A percentile compares a stretch with the other conserved stretches of the same genome.
phyloP scores from a whole-genome alignment of 2,888 invertebrate species.

The Exocentrus adspersus region DNA sequence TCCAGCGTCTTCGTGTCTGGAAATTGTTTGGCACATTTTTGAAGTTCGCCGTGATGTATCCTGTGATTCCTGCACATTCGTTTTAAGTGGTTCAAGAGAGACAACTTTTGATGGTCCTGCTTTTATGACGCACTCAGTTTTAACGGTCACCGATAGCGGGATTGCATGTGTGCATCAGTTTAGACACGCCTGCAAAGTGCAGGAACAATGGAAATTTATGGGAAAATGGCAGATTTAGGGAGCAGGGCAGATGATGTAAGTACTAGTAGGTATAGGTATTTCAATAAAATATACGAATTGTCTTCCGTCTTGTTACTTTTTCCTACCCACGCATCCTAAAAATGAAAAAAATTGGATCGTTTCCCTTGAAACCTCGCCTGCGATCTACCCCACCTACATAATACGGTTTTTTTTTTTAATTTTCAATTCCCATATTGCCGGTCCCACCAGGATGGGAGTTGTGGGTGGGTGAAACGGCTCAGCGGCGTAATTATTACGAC shows the following conservation, averaged over 20 bases:
- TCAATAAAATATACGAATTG: too few relatives aligned
- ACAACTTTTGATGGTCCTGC: conserved; percentile 59
- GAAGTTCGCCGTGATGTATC: conserved; percentile 5
- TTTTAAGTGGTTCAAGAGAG: conserved; percentile 59
- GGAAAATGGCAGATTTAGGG: conserved; percentile 1
- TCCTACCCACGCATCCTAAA: too few relatives aligned
- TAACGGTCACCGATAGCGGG: conserved; percentile 51
- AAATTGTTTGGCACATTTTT: conserved; percentile 35
- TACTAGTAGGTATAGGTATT: too few relatives aligned
- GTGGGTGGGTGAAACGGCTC: background rate
- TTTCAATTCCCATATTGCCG: background rate
- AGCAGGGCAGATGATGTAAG: background rate
- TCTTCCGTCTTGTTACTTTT: too few relatives aligned
- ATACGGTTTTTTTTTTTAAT: background rate
- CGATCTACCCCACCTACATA: too few relatives aligned
- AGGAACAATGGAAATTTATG: conserved; percentile 19
- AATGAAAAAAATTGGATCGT: too few relatives aligned
- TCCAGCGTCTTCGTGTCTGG: too few relatives aligned
- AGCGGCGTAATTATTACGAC: conserved; percentile 4
- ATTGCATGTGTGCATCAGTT: conserved; percentile 20
- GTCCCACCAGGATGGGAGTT: background rate
- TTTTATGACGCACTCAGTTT: conserved; percentile 59
- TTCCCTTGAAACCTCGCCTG: too few relatives aligned
- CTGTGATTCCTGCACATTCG: conserved; percentile 43
- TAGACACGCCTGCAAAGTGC: conserved; percentile 13